Base-by-base conservation (phyloP, 2,113 vertebrate species). In the Bagarius yarrelli region DNA sequence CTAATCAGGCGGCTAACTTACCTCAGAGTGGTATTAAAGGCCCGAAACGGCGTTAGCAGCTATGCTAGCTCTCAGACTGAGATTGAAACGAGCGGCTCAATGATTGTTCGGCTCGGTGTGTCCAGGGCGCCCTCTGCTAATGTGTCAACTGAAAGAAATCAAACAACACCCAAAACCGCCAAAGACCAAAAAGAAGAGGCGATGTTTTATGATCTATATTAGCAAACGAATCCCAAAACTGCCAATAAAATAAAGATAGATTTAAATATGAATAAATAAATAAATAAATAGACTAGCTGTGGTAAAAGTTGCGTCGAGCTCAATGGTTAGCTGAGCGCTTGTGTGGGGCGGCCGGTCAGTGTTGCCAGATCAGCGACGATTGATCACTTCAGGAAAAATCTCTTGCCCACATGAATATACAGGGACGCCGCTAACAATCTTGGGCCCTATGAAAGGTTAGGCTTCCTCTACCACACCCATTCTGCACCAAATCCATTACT, bases 51-150 rank as follows among this genome's bases (percentile, higher is more conserved):
- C n/a, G 67, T 70, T 70, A 70, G 67, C 67, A 25, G 40, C 67
- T 2, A 70, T 50, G 67, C 67, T 70, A 70, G 14, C 40, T 47
- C 34, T 47, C 34, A n/a, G 40, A 6, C 64, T n/a, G 34, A 40
- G 32, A 66, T 25, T 66, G 11, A 66, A 40, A 19, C 34, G 63
- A 40, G 2, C 16, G 53, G 53, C 21, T 47, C 13, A 16, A 23
- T 5, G 67, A 27, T 18, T 18, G 23, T 69, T 5, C 13, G 36
- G 36, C 21, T 69, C 11, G 13, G 21, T 69, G 21, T n/a, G 5
- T n/a, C 44, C 67, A 27, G 67, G 67, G 50, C 67, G 67, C 18
- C 64, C 64, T 69, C 34, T 44, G 64, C 64, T 67, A 67, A 67
- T 18, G 44, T 8, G 14, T 70, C 44, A 50, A 23, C 23, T 27